These are phyloP conservation scores for Anoplius nigerrimus DNA, from an alignment of 2,888 invertebrate species.

Conservation along the genomic window DNA sequence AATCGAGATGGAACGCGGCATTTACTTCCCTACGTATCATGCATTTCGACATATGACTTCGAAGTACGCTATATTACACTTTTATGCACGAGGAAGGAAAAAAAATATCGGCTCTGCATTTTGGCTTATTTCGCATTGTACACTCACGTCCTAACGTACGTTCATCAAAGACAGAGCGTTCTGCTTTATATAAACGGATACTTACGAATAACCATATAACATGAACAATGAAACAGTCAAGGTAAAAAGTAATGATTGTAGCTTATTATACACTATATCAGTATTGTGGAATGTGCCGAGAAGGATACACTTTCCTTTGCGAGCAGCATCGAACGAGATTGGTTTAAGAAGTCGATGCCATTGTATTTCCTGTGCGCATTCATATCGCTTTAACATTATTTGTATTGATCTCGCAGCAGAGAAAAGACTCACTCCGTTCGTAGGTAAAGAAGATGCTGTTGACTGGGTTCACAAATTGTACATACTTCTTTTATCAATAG, in stretches of 20 bases:
- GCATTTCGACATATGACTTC: conserved; percentile 36
- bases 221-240: conserved; percentile 21
- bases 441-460: too few relatives aligned
- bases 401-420: too few relatives aligned
- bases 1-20: conserved; percentile 26
- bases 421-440: too few relatives aligned
- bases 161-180: conserved; percentile 32
- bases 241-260: conserved; percentile 25
- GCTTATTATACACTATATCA: conserved; percentile 8
- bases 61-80: conserved; percentile 33
- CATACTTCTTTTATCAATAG: too few relatives aligned
- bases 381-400: conserved; percentile 2
- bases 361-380: conserved; percentile 45
- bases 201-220: conserved; percentile 32
- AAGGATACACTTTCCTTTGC: conserved; percentile 43
- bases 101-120: conserved; percentile 39
- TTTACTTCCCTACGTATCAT: conserved; percentile 18
- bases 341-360: conserved; percentile 33
- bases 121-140: conserved; percentile 45
- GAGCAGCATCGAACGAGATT: conserved; percentile 34
- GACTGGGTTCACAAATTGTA: too few relatives aligned
- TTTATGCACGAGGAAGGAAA: conserved; percentile 24
- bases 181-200: conserved; percentile 31
- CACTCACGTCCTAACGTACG: conserved; percentile 12
- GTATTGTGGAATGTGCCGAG: conserved; percentile 51